Conservation (phyloP, 2,113 vertebrate species). For the Calidris pygmaea region DNA sequence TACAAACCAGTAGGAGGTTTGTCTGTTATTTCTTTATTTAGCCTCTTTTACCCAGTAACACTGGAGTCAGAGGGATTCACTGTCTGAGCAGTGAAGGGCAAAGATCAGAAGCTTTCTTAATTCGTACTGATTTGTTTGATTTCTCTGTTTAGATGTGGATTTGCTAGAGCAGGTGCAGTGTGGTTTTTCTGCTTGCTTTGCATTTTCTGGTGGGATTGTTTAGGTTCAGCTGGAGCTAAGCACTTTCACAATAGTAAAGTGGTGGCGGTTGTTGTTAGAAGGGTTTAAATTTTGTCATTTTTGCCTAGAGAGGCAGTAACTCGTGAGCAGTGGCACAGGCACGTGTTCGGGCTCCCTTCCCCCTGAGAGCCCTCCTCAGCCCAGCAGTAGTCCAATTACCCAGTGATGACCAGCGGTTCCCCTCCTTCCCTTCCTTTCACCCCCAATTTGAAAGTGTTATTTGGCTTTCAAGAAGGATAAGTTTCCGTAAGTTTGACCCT, state of each 20-base stretch:
- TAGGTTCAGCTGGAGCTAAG: background rate
- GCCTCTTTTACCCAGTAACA: background rate
- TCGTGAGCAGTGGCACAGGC: background rate
- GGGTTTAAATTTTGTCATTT: background rate
- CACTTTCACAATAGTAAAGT: background rate
- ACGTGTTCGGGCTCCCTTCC: background rate
- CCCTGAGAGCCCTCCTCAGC: background rate
- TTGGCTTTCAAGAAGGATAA: background rate
- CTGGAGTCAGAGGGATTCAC: background rate
- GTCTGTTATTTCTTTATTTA: background rate
- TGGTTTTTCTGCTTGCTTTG: background rate
- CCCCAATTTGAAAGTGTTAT: background rate
- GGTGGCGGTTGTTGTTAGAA: background rate
- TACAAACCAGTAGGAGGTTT: background rate
- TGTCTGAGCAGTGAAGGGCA: background rate
- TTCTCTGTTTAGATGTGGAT: background rate
- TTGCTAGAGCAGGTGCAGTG: background rate
- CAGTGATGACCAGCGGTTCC: accelerated
- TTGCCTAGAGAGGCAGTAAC: background rate
- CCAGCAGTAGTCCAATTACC: background rate
- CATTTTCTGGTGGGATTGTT: background rate
- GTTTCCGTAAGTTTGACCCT: background rate
- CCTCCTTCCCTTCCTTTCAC: background rate
- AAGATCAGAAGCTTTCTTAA: background rate
- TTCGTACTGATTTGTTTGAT: background rate